A percentile compares a stretch with the other conserved stretches of the same genome.
phyloP scores from a whole-genome alignment of 2,888 invertebrate species.

The Dendrolimus houi region DNA sequence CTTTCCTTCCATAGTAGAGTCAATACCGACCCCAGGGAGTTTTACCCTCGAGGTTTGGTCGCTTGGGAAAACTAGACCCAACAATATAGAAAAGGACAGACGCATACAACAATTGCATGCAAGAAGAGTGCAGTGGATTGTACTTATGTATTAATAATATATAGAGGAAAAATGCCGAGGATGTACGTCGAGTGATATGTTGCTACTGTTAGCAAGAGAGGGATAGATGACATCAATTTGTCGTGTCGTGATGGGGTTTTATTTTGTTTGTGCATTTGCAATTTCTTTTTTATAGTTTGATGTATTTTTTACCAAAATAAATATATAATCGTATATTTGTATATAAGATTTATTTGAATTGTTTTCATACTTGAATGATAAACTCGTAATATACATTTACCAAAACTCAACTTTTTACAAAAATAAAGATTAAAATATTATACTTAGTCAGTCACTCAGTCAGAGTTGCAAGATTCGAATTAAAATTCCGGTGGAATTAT shows the following conservation, averaged over 20 bases:
- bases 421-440: no score
- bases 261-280: slow-evolving; percentile 66
- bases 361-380: no score
- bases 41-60: slow-evolving; percentile 73
- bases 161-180: slow-evolving; percentile 75
- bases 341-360: no score
- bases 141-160: slow-evolving; percentile 76
- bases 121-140: slow-evolving; percentile 54
- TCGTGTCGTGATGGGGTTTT: slow-evolving; percentile 75
- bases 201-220: slow-evolving; percentile 72
- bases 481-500: no score
- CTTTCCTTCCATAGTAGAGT: slow-evolving; percentile 75
- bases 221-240: slow-evolving; percentile 76
- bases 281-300: slow-evolving; percentile 36
- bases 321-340: no score
- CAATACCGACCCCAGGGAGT: slow-evolving; percentile 75
- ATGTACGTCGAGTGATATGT: slow-evolving; percentile 73
- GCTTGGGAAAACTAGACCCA: slow-evolving; percentile 77
- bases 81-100: slow-evolving; percentile 72
- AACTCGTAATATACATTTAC: no score
- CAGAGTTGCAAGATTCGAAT: no score
- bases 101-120: slow-evolving; percentile 35
- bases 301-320: slow-evolving; percentile 12
- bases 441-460: no score
- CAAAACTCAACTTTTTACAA: no score